A percentile compares a stretch with the other conserved stretches of the same genome.
Evolutionary conservation across 1,140 invertebrate species (phyloP).

Genomic region (Bombus impatiens): DNA sequence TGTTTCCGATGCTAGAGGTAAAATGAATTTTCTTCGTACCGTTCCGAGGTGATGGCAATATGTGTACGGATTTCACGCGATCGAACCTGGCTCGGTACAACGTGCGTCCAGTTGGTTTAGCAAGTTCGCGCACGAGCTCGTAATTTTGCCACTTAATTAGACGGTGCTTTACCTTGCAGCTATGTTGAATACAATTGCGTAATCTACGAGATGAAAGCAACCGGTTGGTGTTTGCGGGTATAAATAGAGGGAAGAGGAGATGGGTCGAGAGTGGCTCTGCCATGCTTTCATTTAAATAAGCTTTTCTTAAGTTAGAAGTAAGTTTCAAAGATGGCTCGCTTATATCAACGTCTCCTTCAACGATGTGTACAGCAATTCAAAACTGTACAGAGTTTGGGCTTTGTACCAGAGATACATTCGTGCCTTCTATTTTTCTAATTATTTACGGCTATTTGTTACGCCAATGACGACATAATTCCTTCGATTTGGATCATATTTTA

Average conservation of each 20-base stretch:
- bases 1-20: neutral
- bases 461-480: neutral
- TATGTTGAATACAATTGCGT: conserved; percentile 3
- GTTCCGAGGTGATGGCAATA: neutral
- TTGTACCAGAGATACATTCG: neutral
- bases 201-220: conserved; percentile 35
- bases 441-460: neutral
- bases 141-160: conserved; percentile 56
- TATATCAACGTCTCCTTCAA: conserved; percentile 47
- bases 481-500: neutral
- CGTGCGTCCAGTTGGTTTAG: conserved; percentile 24
- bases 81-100: neutral
- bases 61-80: neutral
- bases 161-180: conserved; percentile 25
- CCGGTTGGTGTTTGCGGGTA: conserved; percentile 31
- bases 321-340: conserved; percentile 50
- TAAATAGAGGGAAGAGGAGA: conserved; percentile 28
- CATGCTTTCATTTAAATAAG: conserved; percentile 55
- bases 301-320: conserved; percentile 55
- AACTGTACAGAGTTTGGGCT: neutral
- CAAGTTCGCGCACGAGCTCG: conserved; percentile 43
- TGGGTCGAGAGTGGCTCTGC: neutral
- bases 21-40: neutral
- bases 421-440: neutral
- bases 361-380: neutral